Conservation (phyloP, 2,888 invertebrate species). For the Papilio elwesi region DNA sequence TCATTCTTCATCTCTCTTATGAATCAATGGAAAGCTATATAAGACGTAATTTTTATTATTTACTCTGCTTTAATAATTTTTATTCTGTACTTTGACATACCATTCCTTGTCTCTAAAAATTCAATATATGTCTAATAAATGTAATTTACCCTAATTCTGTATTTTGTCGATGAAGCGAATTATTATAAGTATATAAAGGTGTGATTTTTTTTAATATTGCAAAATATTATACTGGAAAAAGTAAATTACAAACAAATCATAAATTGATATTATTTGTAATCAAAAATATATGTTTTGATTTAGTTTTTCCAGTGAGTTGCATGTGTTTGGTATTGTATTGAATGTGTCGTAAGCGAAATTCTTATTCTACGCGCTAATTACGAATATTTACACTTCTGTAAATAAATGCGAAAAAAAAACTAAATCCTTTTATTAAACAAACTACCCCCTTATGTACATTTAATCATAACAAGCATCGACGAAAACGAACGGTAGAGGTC, state of each 20-base stretch:
- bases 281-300: neutral
- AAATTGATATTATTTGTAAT: constrained; percentile 4
- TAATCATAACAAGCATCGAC: too few relatives aligned
- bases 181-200: constrained; percentile 27
- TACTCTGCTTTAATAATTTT: too few relatives aligned
- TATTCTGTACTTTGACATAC: neutral
- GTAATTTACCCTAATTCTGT: constrained; percentile 19
- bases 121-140: neutral
- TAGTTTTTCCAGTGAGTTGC: constrained; percentile 36
- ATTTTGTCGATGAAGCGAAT: constrained; percentile 4
- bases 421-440: constrained; percentile 44
- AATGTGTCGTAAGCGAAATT: constrained; percentile 52
- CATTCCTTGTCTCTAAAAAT: neutral
- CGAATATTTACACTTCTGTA: constrained; percentile 70
- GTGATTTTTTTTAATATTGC: constrained; percentile 20
- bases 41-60: too few relatives aligned
- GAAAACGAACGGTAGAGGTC: too few relatives aligned
- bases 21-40: too few relatives aligned
- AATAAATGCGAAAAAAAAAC: constrained; percentile 58
- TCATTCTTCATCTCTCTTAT: too few relatives aligned
- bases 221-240: constrained; percentile 13
- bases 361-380: constrained; percentile 56
- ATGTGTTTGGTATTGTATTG: constrained; percentile 45
- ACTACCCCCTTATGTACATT: neutral
- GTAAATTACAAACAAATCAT: neutral